phyloP scores from a whole-genome alignment of 2,888 invertebrate genomes.

The Caenorhabditis afra region DNA sequence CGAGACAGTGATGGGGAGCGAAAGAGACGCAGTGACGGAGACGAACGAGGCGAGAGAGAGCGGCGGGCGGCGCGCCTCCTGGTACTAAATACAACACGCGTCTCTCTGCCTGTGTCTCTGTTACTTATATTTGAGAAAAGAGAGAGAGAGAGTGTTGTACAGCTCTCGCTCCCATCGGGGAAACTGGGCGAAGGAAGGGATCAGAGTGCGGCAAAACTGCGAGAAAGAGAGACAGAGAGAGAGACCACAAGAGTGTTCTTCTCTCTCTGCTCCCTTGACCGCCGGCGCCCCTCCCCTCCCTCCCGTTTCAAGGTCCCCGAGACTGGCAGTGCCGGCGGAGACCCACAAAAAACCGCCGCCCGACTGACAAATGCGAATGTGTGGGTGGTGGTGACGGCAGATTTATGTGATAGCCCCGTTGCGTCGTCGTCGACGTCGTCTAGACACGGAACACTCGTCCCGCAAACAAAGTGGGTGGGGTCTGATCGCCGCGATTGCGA shows the following conservation, averaged over 20 bases:
- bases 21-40: background rate
- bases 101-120: background rate
- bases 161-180: background rate
- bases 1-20: background rate
- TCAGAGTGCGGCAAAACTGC: background rate
- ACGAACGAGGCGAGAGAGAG: background rate
- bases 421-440: too few species aligned
- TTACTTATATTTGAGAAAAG: background rate
- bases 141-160: slow-evolving; percentile 13
- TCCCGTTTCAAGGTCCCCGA: slow-evolving; percentile 35
- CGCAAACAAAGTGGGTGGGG: background rate
- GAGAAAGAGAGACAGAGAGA: slow-evolving; percentile 11
- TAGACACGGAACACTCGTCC: background rate
- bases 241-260: slow-evolving; percentile 3
- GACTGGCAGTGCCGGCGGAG: slow-evolving; percentile 43
- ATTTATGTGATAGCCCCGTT: too few species aligned
- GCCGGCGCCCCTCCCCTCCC: background rate
- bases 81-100: background rate
- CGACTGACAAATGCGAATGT: background rate
- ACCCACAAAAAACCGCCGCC: background rate
- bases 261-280: background rate
- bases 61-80: background rate
- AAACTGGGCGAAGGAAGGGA: background rate
- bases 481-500: background rate
- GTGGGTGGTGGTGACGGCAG: too few species aligned